Evolutionary conservation across 2,113 vertebrate genomes (phyloP).

Genomic region (Gobiocypris rarus): DNA sequence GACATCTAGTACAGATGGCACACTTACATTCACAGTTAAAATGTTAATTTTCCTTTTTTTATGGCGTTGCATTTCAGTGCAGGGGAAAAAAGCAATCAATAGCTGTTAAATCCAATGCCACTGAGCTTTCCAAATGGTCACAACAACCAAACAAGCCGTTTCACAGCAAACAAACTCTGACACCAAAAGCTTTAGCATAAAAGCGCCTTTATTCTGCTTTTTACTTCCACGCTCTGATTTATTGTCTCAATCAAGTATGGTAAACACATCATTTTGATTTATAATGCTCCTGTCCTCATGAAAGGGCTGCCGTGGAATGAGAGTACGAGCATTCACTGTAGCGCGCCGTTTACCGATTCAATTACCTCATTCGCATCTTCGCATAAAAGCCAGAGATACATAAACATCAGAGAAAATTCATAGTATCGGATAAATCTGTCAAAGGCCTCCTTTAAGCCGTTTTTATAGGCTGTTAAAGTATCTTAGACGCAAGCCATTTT

Average conservation of each 20-base stretch:
- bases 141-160: not conserved
- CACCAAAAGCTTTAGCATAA: not conserved
- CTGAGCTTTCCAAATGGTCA: not conserved
- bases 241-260: constrained; percentile 53
- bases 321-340: constrained; percentile 62
- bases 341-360: constrained; percentile 68
- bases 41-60: not conserved
- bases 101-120: not conserved
- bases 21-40: not conserved
- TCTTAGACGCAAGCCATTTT: constrained; percentile 64
- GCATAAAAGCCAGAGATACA: constrained; percentile 70
- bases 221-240: constrained; percentile 11
- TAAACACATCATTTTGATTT: constrained; percentile 64
- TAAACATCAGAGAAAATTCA: constrained; percentile 71
- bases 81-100: not conserved
- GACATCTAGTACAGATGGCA: not conserved
- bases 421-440: constrained; percentile 74
- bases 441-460: constrained; percentile 61
- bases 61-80: not conserved
- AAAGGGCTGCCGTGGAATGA: constrained; percentile 44
- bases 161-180: not conserved
- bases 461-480: constrained; percentile 71
- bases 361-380: constrained; percentile 68
- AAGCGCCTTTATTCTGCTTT: not conserved
- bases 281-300: constrained; percentile 57